Base-by-base conservation (phyloP, 2,797 vertebrate species). In the Fistularia tabacaria region DNA sequence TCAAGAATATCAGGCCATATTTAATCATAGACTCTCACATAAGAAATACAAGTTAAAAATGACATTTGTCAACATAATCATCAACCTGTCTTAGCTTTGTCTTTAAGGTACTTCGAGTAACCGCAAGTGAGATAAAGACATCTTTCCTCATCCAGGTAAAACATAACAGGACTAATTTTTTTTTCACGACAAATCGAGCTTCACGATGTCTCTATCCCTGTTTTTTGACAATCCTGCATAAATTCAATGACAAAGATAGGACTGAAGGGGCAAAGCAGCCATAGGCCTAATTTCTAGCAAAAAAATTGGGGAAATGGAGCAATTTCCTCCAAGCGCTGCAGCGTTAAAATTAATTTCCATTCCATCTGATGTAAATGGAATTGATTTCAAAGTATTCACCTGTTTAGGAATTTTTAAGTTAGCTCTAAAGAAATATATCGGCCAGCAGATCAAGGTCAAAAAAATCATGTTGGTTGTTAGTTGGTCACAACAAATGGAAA, bases 1-100 rank as follows among this genome's bases (percentile, higher is more conserved):
- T 68, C 37, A 43, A 76, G 59, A 82, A 78, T 78, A 78, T 63
- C 73, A 74, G 70, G 62, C 66, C 51, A 70, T 77, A 54, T 89
- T 87, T 87, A 84, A 82, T 88, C 59, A 59, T 59, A 70, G 66
- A 78, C 62, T 80, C 64, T 82, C 73, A 72, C 71, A 84, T 77
- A 78, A 82, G 81, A 86, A 83, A 86, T 79, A 75, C 79, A 85
- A 69, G 54, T 77, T 54, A 69, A 81, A 54, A 77, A 55, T 81
- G 60, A 66, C 70, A 79, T 82, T 61, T 67, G 59, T 81, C 62
- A 68, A 59, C 76, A 67, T 70, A 82, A 76, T 66, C 73, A 68
- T 66, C 64, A 70, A 56, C 66, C 58, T 55, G 10, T 64, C 10
- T 10, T 52, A 76, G 69, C 63, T 44, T 54, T 55, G 63, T 76